Evolutionary conservation across 1,140 invertebrate genomes (phyloP), one percentile per base, ranked within the genome.

Genomic region (Cyclina sinensis): DNA sequence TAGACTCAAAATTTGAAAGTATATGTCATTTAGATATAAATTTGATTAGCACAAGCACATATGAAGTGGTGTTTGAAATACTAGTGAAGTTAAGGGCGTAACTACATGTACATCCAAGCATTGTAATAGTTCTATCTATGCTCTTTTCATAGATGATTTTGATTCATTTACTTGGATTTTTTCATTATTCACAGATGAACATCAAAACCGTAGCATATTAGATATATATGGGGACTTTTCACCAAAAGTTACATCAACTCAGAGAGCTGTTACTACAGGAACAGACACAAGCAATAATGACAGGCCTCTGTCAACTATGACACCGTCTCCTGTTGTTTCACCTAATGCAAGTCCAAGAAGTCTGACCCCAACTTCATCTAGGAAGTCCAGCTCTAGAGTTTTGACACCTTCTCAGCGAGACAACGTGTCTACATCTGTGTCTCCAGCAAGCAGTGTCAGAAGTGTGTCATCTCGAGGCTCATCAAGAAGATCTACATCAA

Each of bases 201-300:
- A 21, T 4, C 51, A 21, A 4, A 14, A 57, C 3, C 68, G 43
- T 16, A 74, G 37, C 16, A 35, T 78, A 18, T 21, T 24, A 54
- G 32, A 78, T 16, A 78, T 54, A 0, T 51, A 27, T 1, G 43
- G 43, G 9, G 48, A 76, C 27, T 78, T 78, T 30, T 78, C 74
- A 16, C 74, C 74, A 1, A 78, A 30, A 21, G 54, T 78, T 24
- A 21, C 46, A 35, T 78, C 74, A 54, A 78, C 74, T 18, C 74
- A 78, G 48, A 54, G 21, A n/a, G 54, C 54, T 37, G 16, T 54
- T 1, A 32, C 74, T n/a, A 32, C 32, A 18, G 16, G 14, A 4
- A 78, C 35, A n/a, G 0, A 78, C 12, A 16, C 14, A 18, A 24
- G 54, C 24, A 21, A 30, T 4, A 27, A 78, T 16, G 43, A 48